Evolutionary conservation across 2,888 invertebrate species (phyloP), one percentile per base, ranked within the genome.

Genomic region (Diloba caeruleocephala): DNA sequence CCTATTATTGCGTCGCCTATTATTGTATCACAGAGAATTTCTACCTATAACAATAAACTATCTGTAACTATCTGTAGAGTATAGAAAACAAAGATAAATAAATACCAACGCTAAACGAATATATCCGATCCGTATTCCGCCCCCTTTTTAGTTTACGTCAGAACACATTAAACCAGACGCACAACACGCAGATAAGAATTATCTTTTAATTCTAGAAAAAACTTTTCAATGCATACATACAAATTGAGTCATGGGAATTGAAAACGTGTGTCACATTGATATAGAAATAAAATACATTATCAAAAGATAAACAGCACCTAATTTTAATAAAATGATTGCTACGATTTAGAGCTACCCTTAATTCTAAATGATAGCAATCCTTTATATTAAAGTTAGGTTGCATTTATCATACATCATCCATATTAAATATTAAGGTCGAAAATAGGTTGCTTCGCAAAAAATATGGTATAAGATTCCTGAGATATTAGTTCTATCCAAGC

Each of bases 111-210:
- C 12, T 32, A 19, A 26, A 32, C 15, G 29, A 26, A 41, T 10
- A 36, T 26, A 39, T 37, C 19, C 29, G 43, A 71, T 38, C 39
- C 37, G 26, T 14, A 34, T 57, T 46, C 70, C 74, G 71, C 73
- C 76, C 74, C 71, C 51, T 67, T 64, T 52, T 39, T 42, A 48
- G 49, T 50, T 34, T 36, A 31, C 45, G 39, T 21, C 41, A 52
- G 31, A 41, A 34, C 31, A 34, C n/a, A 45, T 13, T 58, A 31
- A 45, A 52, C 52, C 58, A 75, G 54, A 61, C 55, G 41, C 64
- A 57, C 12, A 46, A 53, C 34, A 19, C 0, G n/a, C 28, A 37
- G 71, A 71, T 71, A 71, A 54, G 12, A 10, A 19, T 52, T 57
- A 63, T 63, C 57, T 34, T 14, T 14, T 36, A 33, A n/a, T n/a